These are phyloP conservation scores for Cynocephalus volans DNA, from an alignment of 2,113 vertebrate species.

Conservation along the genomic window DNA sequence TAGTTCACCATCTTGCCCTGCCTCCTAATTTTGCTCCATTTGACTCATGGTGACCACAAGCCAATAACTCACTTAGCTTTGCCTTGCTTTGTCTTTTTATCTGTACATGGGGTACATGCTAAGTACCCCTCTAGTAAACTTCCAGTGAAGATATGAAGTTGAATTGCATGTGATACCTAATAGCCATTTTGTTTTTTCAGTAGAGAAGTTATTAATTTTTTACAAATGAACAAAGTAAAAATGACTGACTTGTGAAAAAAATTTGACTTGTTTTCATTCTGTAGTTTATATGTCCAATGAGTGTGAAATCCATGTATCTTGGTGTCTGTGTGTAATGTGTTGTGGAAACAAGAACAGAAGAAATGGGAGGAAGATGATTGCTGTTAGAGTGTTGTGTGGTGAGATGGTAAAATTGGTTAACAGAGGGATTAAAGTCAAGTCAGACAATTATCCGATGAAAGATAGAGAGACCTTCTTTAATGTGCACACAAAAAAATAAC, in stretches of 20 bases:
- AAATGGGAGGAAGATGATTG: too few species aligned
- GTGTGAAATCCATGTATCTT: not conserved
- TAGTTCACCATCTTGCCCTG: too few species aligned
- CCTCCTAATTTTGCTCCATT: not conserved
- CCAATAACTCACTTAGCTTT: not conserved
- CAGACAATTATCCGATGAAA: not conserved
- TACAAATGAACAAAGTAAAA: not conserved
- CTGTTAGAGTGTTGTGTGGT: not conserved
- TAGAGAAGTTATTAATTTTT: not conserved
- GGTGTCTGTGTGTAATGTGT: not conserved
- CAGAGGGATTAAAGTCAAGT: not conserved
- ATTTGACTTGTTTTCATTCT: too few species aligned
- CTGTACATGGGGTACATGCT: not conserved
- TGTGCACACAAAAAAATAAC: not conserved
- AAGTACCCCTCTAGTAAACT: not conserved
- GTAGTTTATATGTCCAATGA: not conserved
- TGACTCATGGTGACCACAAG: not conserved
- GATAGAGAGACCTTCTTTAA: not conserved
- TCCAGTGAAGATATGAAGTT: not conserved
- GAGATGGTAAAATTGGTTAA: not conserved
- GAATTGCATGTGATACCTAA: not conserved
- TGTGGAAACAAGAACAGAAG: not conserved
- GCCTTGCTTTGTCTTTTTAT: not conserved
- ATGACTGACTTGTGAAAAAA: not conserved
- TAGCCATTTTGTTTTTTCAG: not conserved